phyloP scores from a whole-genome alignment of 2,888 invertebrate genomes.

The Aphidius colemani region DNA sequence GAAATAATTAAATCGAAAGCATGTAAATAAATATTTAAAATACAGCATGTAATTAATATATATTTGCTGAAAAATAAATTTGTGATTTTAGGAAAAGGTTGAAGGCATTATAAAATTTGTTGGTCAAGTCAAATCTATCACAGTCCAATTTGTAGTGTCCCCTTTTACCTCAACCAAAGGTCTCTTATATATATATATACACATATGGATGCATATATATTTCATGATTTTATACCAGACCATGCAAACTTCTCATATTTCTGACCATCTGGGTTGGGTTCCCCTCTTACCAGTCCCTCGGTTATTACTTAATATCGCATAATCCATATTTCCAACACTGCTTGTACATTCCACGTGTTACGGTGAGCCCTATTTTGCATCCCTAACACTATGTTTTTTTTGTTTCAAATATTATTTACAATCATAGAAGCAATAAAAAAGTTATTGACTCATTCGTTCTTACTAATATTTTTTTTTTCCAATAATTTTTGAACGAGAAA shows the following conservation, averaged over 20 bases:
- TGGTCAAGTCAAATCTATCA: constrained; percentile 23
- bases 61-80: too few relatives aligned
- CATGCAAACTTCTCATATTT: constrained; percentile 45
- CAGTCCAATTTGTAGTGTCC: constrained; percentile 26
- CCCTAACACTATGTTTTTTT: constrained; percentile 1
- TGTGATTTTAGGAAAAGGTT: too few relatives aligned
- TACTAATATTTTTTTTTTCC: too few relatives aligned
- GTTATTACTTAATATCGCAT: constrained; percentile 46
- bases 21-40: too few relatives aligned
- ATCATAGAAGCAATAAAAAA: too few relatives aligned
- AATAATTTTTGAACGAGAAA: too few relatives aligned
- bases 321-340: constrained; percentile 38
- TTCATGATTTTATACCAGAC: constrained; percentile 35
- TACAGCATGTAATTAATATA: too few relatives aligned
- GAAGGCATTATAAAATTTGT: too few relatives aligned
- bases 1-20: too few relatives aligned
- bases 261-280: constrained; percentile 43
- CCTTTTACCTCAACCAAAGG: constrained; percentile 9
- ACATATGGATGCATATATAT: neutral
- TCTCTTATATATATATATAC: constrained; percentile 23
- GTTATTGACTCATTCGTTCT: too few relatives aligned
- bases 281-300: constrained; percentile 21
- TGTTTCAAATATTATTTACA: too few relatives aligned
- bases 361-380: constrained; percentile 19
- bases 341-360: constrained; percentile 27